A percentile compares a stretch with the other conserved stretches of the same genome.
Evolutionary conservation across 2,888 invertebrate species (phyloP).

Genomic region (Linhomoeus sp.): DNA sequence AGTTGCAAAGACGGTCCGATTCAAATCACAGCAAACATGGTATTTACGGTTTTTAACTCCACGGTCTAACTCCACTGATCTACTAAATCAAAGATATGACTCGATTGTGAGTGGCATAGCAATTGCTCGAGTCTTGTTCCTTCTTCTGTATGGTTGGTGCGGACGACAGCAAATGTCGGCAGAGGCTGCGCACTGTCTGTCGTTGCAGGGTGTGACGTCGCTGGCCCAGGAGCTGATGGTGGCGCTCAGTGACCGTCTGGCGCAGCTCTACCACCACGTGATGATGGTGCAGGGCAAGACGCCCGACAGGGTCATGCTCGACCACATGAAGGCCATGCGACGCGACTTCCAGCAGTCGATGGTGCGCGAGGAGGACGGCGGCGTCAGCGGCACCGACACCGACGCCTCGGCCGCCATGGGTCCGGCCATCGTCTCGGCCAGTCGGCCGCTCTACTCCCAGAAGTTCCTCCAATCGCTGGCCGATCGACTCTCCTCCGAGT

Average conservation of each 20-base stretch:
- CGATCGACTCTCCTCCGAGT: neutral
- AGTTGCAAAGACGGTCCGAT: too few relatives aligned
- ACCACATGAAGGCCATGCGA: conserved; percentile 50
- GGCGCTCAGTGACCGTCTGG: conserved; percentile 70
- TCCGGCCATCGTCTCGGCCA: conserved; percentile 11
- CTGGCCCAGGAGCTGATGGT: conserved; percentile 52
- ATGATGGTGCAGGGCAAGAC: conserved; percentile 88
- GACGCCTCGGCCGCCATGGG: conserved; percentile 7
- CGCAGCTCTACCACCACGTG: conserved; percentile 85
- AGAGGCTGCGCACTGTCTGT: too few relatives aligned
- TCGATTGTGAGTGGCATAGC: too few relatives aligned
- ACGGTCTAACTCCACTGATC: too few relatives aligned
- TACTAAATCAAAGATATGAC: too few relatives aligned
- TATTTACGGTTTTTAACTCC: too few relatives aligned
- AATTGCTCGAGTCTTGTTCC: too few relatives aligned
- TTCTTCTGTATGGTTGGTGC: too few relatives aligned
- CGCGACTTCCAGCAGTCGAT: neutral
- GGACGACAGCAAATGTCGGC: too few relatives aligned
- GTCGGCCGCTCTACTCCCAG: conserved; percentile 7
- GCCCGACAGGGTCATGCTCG: conserved; percentile 56
- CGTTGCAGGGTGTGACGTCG: conserved; percentile 2
- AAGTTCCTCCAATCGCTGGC: conserved; percentile 3
- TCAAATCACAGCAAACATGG: too few relatives aligned
- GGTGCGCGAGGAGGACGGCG: conserved; percentile 3
- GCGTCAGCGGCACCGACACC: conserved; percentile 7